These are phyloP conservation scores for Staurois parvus DNA, from an alignment of 2,797 vertebrate genomes.

Conservation along the genomic window DNA sequence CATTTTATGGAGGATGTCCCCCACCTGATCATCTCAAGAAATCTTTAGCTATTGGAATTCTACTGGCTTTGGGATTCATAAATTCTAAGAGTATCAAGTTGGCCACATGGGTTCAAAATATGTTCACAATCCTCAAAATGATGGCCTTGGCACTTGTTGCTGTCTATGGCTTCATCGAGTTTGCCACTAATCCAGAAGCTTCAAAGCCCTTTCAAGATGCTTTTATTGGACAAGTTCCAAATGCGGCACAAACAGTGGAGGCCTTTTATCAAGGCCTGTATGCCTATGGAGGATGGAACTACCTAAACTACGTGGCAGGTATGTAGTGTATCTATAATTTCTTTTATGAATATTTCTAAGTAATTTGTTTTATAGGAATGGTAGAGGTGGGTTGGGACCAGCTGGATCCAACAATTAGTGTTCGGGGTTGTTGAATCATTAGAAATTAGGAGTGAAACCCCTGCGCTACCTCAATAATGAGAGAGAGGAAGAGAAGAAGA, in stretches of 20 bases:
- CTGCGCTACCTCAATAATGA: no score
- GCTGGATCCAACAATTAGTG: no score
- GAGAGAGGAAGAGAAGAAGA: no score
- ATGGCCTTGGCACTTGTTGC: slow-evolving; percentile 69
- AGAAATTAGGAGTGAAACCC: no score
- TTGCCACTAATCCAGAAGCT: slow-evolving; percentile 64
- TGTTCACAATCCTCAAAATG: slow-evolving; percentile 73
- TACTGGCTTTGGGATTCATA: slow-evolving; percentile 73
- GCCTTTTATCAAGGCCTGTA: slow-evolving; percentile 75
- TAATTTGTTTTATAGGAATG: no score
- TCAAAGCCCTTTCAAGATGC: slow-evolving; percentile 63
- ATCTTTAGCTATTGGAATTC: slow-evolving; percentile 69
- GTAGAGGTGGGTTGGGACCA: no score
- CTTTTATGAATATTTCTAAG: neutral
- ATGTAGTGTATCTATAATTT: slow-evolving; percentile 38
- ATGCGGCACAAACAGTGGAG: slow-evolving; percentile 64
- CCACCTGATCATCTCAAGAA: slow-evolving; percentile 70
- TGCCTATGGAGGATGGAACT: slow-evolving; percentile 70
- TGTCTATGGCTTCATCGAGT: slow-evolving; percentile 60
- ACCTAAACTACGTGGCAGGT: slow-evolving; percentile 74
- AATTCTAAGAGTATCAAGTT: slow-evolving; percentile 68
- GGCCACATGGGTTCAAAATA: slow-evolving; percentile 69
- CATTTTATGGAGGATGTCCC: slow-evolving; percentile 71
- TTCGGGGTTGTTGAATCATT: no score
- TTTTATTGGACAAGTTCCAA: slow-evolving; percentile 69